Evolutionary conservation across 2,113 vertebrate species (phyloP).

Genomic region (Fulica atra): DNA sequence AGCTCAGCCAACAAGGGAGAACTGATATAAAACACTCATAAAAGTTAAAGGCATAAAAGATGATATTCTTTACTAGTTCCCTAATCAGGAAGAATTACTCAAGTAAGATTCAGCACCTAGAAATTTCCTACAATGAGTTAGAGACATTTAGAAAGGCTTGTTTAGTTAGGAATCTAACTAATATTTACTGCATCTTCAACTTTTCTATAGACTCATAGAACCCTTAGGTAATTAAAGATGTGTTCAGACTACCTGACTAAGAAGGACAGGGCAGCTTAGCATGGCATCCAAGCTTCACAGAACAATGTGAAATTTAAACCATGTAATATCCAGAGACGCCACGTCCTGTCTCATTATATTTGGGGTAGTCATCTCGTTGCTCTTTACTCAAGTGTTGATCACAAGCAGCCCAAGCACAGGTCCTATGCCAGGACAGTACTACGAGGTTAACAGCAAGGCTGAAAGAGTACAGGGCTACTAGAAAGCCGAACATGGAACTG

Average conservation of each 20-base stretch:
- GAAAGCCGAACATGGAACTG: neutral
- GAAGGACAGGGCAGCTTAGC: neutral
- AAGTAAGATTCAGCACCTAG: neutral
- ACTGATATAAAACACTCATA: neutral
- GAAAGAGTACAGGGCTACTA: neutral
- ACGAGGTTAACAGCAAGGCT: neutral
- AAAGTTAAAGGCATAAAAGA: neutral
- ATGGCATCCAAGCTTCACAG: neutral
- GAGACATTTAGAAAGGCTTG: neutral
- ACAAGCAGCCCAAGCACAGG: neutral
- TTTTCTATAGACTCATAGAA: neutral
- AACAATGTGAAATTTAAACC: neutral
- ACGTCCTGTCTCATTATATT: neutral
- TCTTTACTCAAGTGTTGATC: neutral
- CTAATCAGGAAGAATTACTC: neutral
- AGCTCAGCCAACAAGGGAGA: neutral
- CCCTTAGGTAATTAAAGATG: neutral
- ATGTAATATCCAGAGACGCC: neutral
- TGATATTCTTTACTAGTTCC: neutral
- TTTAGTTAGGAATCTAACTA: neutral
- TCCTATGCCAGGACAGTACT: neutral
- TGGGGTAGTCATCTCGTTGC: neutral
- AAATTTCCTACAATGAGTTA: neutral
- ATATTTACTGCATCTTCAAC: neutral
- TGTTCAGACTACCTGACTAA: neutral